phyloP scores from a whole-genome alignment of 2,113 vertebrate genomes.

The Corythornis cristatus region DNA sequence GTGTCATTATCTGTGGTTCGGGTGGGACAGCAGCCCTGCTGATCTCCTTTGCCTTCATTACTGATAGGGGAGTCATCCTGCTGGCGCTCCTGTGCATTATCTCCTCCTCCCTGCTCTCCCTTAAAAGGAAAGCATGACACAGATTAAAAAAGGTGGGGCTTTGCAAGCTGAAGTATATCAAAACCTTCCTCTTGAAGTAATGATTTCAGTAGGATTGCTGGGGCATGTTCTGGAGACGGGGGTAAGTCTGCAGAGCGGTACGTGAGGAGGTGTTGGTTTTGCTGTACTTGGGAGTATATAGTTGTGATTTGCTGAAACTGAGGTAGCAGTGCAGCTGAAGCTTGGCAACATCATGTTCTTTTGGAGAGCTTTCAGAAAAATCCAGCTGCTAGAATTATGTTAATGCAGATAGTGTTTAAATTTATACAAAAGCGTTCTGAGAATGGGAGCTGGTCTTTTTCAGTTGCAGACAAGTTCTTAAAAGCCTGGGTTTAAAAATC shows the following conservation, averaged over 20 bases:
- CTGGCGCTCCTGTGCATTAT: neutral
- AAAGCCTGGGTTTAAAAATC: neutral
- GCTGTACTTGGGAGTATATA: neutral
- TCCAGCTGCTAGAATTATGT: neutral
- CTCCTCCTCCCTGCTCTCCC: neutral
- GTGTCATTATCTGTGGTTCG: neutral
- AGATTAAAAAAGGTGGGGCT: conserved; percentile 50
- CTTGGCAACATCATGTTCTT: neutral
- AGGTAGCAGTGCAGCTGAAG: neutral
- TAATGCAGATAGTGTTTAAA: neutral
- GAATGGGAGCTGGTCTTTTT: neutral
- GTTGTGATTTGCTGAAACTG: neutral
- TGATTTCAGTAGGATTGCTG: conserved; percentile 15
- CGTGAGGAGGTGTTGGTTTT: fast-evolving
- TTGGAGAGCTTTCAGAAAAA: neutral
- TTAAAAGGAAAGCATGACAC: conserved; percentile 38
- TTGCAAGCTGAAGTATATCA: conserved; percentile 24
- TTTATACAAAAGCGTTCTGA: neutral
- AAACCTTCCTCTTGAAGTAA: neutral
- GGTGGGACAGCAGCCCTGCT: neutral
- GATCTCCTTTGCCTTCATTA: neutral
- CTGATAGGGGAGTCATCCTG: neutral
- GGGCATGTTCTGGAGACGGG: neutral
- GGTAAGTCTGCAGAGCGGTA: neutral
- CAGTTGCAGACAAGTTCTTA: neutral